Percentiles rank a stretch among this genome's conserved stretches.
Conservation (phyloP, 2,113 vertebrate species). For the Picathartes gymnocephalus region DNA sequence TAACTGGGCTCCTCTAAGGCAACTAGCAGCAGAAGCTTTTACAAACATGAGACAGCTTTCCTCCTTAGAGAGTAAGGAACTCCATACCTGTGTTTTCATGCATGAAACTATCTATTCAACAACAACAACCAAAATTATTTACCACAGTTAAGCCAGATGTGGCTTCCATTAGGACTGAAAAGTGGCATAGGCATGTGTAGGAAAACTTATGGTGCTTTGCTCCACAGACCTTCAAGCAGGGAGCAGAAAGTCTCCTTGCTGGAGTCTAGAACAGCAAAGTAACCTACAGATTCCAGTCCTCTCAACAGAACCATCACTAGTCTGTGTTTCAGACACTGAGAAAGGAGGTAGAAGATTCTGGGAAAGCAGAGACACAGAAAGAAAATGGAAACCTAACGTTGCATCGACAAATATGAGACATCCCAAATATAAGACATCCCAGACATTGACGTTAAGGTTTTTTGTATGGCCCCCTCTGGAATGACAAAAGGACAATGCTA, state of each 20-base stretch:
- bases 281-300: background rate
- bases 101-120: background rate
- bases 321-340: background rate
- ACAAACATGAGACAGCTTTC: background rate
- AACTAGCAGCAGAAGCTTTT: background rate
- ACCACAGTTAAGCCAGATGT: background rate
- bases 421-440: background rate
- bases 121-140: background rate
- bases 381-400: background rate
- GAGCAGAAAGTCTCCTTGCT: background rate
- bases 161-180: background rate
- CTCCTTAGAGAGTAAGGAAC: background rate
- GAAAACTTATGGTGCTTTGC: background rate
- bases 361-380: background rate
- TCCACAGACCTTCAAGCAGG: background rate
- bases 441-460: background rate
- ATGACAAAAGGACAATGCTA: background rate
- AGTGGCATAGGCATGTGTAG: rapidly evolving
- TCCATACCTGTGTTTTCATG: background rate
- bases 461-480: background rate
- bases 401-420: background rate
- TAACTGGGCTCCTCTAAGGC: background rate
- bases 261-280: background rate
- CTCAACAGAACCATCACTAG: background rate
- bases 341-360: background rate